Base-by-base conservation (phyloP, 2,888 invertebrate species). In the Tipula confusa region DNA sequence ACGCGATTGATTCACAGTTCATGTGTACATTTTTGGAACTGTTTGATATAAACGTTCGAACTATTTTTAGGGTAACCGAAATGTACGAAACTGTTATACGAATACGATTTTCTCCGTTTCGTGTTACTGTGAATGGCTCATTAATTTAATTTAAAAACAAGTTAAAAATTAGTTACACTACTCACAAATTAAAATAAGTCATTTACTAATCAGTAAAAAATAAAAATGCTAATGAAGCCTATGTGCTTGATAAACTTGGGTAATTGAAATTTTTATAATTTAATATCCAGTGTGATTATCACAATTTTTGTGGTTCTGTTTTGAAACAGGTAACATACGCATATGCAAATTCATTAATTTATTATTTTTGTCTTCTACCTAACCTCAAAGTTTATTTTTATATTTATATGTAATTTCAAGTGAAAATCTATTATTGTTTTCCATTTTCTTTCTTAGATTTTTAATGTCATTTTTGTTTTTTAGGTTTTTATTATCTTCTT, bases 381-480 rank as follows among this genome's bases (percentile, higher is more conserved):
- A 64, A 64, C 64, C 64, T 64, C 64, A 64, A 64, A 64, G 64
- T 64, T 64, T 64, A 64, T 64, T 64, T 64, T 64, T 64, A 64
- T 64, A 64, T 64, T 9, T 64, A n/a, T n/a, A n/a, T n/a, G n/a
- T n/a, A n/a, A n/a, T 64, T 18, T 64, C 24, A 24, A 64, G 64
- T 64, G 64, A 64, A 64, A 64, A 64, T 64, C 64, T 64, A 64
- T 64, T 64, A 64, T 64, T 64, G 64, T 64, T 64, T 33, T 33
- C 33, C n/a, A n/a, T 33, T 33, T 33, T 33, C 11, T 43, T 43
- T 43, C 15, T 43, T 43, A 15, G n/a, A 15, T 43, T 43, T 64
- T 24, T n/a, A n/a, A n/a, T n/a, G n/a, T 64, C 64, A 24, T 64
- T 64, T 24, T 64, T 64, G 64, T 64, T 64, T 24, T 64, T 64